phyloP scores from a whole-genome alignment of 2,797 vertebrate species.

The Nothura maculosa region DNA sequence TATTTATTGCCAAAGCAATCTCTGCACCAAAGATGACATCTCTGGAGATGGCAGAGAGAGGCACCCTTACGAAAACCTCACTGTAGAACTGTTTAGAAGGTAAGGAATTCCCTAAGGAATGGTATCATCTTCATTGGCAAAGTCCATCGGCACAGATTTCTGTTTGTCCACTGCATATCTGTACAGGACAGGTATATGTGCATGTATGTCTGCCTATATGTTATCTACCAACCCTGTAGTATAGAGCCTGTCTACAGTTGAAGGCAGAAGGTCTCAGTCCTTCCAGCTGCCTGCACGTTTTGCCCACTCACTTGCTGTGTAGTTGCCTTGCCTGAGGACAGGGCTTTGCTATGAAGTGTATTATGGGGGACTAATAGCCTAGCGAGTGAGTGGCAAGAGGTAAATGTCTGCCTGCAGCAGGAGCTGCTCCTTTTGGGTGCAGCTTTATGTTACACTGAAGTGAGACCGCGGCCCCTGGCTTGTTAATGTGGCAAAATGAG shows the following conservation, averaged over 20 bases:
- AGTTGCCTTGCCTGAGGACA: neutral
- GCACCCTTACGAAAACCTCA: neutral
- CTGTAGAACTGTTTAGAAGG: neutral
- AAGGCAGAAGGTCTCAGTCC: neutral
- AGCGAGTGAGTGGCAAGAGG: neutral
- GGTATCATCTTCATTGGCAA: neutral
- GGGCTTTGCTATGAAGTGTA: neutral
- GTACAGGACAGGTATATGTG: no score
- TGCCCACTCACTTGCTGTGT: accelerated
- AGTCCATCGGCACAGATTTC: neutral
- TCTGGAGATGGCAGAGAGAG: neutral
- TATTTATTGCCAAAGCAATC: neutral
- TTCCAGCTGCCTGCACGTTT: neutral
- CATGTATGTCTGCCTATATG: neutral
- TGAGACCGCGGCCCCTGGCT: neutral
- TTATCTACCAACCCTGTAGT: neutral
- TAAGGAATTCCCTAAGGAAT: neutral
- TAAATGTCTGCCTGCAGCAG: neutral
- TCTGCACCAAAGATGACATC: neutral
- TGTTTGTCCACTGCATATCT: neutral
- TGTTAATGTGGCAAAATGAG: neutral
- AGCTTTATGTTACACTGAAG: neutral
- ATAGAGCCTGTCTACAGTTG: neutral
- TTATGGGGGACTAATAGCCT: neutral
- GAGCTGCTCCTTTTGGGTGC: neutral